phyloP scores from a whole-genome alignment of 2,797 vertebrate species.

The Falco naumanni region DNA sequence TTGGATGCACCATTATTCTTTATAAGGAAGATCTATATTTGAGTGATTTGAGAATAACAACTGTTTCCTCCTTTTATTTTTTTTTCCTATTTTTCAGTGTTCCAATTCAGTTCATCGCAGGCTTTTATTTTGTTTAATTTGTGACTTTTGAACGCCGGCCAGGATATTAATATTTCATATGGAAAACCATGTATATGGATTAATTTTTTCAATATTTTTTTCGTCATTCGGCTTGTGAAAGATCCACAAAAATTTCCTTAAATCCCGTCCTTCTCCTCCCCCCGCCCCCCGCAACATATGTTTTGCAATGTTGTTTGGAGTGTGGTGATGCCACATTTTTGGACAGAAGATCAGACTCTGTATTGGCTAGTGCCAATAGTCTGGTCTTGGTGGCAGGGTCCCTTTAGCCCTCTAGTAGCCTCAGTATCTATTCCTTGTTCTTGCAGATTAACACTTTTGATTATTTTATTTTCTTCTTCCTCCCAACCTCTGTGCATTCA shows the following conservation, averaged over 20 bases:
- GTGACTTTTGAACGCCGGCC: not conserved
- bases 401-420: not conserved
- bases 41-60: not conserved
- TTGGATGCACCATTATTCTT: constrained; percentile 39
- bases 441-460: not conserved
- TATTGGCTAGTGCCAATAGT: not conserved
- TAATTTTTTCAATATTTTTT: not conserved
- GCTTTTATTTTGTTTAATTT: not conserved
- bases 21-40: constrained; percentile 12
- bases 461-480: rapidly evolving
- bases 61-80: not conserved
- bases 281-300: too few relatives aligned
- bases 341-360: not conserved
- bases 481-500: not conserved
- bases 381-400: not conserved
- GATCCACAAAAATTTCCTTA: not conserved
- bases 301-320: not conserved
- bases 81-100: not conserved
- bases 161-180: not conserved
- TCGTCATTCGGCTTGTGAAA: not conserved
- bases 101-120: not conserved
- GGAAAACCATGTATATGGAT: not conserved
- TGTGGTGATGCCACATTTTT: not conserved
- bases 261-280: rapidly evolving
- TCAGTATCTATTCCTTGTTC: not conserved